A percentile compares a stretch with the other conserved stretches of the same genome.
These are phyloP conservation scores for Okapia johnstoni DNA, from an alignment of 2,113 vertebrate genomes.

Conservation along the genomic window DNA sequence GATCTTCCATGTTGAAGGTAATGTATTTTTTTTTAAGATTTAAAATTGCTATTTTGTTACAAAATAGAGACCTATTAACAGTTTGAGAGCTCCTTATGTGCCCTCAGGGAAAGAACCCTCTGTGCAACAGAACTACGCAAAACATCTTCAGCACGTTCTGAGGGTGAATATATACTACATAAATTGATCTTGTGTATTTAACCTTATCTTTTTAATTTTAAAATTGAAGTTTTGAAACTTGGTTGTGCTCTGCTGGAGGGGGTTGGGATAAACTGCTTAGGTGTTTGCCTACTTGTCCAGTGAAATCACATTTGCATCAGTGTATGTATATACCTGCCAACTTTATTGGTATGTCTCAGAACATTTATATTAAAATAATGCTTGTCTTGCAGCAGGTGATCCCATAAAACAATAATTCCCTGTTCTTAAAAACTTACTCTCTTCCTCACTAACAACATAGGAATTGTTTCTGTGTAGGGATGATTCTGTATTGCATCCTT, in stretches of 20 bases:
- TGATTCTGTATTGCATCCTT: slow-evolving; percentile 64
- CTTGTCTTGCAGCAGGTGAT: slow-evolving; percentile 80
- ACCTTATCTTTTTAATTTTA: slow-evolving; percentile 86
- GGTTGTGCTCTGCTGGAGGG: slow-evolving; percentile 86
- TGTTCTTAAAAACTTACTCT: slow-evolving; percentile 62
- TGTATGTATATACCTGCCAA: slow-evolving; percentile 76
- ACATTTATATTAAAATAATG: slow-evolving; percentile 58
- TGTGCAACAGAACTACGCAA: slow-evolving; percentile 87
- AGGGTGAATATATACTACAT: slow-evolving; percentile 86
- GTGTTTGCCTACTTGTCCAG: slow-evolving; percentile 82
- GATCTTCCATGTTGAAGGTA: slow-evolving; percentile 88
- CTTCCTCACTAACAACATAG: slow-evolving; percentile 63
- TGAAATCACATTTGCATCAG: slow-evolving; percentile 76
- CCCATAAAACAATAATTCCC: slow-evolving; percentile 67
- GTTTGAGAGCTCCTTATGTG: slow-evolving; percentile 86
- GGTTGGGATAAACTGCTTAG: slow-evolving; percentile 82
- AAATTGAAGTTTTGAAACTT: slow-evolving; percentile 84
- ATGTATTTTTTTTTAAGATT: slow-evolving; percentile 87
- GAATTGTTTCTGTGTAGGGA: slow-evolving; percentile 69
- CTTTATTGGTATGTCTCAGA: slow-evolving; percentile 66
- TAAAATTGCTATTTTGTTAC: slow-evolving; percentile 89
- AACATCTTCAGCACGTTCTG: slow-evolving; percentile 85
- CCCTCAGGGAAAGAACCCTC: slow-evolving; percentile 90
- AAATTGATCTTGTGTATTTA: slow-evolving; percentile 86
- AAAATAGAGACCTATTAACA: slow-evolving; percentile 86